A percentile compares a stretch with the other conserved stretches of the same genome.
phyloP scores from a whole-genome alignment of 2,797 vertebrate species.

The Hyperoplus immaculatus region DNA sequence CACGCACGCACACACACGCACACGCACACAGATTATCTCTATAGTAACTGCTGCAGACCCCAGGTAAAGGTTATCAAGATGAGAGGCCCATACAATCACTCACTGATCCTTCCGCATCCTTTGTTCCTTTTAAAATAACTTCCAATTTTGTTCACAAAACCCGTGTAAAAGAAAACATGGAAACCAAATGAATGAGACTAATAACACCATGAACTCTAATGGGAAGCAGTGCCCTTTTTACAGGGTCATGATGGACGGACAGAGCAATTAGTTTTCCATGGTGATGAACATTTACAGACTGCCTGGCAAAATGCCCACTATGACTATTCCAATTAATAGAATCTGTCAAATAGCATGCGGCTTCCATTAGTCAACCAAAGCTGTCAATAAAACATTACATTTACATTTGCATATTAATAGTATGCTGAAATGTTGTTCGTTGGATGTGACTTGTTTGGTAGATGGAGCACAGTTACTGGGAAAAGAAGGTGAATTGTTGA shows the following conservation, averaged over 20 bases:
- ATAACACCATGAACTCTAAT: neutral
- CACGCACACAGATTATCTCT: neutral
- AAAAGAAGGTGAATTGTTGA: slow-evolving; percentile 8
- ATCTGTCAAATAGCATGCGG: slow-evolving; percentile 33
- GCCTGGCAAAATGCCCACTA: slow-evolving; percentile 13
- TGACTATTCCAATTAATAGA: slow-evolving; percentile 33
- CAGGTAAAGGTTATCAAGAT: slow-evolving; percentile 2
- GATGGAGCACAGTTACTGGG: neutral
- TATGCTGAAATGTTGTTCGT: slow-evolving; percentile 8
- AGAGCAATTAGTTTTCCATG: slow-evolving; percentile 11
- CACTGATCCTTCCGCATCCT: neutral
- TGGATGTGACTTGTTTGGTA: neutral
- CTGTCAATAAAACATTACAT: slow-evolving; percentile 29
- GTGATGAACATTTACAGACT: slow-evolving; percentile 15
- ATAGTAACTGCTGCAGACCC: slow-evolving; percentile 8
- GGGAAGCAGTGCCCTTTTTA: neutral
- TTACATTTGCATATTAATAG: slow-evolving; percentile 20
- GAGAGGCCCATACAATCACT: neutral
- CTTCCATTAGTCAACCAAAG: slow-evolving; percentile 26
- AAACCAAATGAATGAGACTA: neutral
- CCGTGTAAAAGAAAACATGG: neutral
- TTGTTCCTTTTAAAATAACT: neutral
- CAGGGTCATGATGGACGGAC: neutral
- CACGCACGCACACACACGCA: no score
- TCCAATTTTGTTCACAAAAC: neutral